Conservation (phyloP, 2,797 vertebrate species). For the Sebastes goodei region DNA sequence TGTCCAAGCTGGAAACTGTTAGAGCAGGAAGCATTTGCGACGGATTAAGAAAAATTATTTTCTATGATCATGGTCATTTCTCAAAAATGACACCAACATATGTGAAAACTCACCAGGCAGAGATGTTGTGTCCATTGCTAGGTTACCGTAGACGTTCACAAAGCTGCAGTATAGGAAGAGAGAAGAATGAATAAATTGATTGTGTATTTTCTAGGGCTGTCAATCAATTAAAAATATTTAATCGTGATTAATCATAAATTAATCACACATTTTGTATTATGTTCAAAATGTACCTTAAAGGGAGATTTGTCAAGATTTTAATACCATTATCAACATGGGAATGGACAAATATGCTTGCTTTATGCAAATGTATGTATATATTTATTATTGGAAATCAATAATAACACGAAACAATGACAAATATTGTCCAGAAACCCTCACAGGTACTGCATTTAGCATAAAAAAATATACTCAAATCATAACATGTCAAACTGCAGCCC, state of each 20-base stretch:
- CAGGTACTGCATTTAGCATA: no score
- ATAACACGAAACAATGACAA: no score
- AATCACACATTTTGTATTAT: no score
- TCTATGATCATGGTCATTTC: constrained; percentile 55
- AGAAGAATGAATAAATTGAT: background rate
- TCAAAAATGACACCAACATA: constrained; percentile 56
- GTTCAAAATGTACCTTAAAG: no score
- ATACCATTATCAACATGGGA: fast-evolving
- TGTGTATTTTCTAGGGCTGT: background rate
- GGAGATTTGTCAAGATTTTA: no score
- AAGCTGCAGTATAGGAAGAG: constrained; percentile 5
- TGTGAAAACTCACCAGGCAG: constrained; percentile 25
- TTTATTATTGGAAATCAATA: no score
- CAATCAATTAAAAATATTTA: no score
- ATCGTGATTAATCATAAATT: no score
- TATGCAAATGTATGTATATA: no score
- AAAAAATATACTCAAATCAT: fast-evolving
- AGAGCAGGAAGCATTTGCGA: constrained; percentile 46
- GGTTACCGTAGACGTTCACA: background rate
- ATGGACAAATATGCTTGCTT: no score
- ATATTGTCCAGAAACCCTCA: no score
- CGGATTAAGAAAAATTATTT: constrained; percentile 63
- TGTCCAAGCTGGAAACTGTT: constrained; percentile 55
- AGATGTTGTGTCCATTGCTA: constrained; percentile 24
- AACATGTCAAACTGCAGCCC: fast-evolving